These are phyloP conservation scores for Telenomus remus DNA, from an alignment of 1,140 invertebrate species.

Conservation along the genomic window DNA sequence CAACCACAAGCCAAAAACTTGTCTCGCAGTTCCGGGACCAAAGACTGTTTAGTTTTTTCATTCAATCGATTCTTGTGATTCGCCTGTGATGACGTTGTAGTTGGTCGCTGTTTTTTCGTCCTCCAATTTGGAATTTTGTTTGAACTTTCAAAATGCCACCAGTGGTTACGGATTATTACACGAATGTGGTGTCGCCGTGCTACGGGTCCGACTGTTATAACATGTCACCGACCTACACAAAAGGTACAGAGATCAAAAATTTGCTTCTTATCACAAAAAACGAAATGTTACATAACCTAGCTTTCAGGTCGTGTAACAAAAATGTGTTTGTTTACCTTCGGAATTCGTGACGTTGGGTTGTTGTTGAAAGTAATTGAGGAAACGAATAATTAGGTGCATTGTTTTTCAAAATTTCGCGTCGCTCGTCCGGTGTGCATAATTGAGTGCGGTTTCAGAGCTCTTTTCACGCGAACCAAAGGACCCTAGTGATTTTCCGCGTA, in stretches of 20 bases:
- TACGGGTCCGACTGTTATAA: slow-evolving; percentile 6
- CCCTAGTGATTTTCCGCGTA: slow-evolving; percentile 24
- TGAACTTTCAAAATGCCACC: slow-evolving; percentile 22
- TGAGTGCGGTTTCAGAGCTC: background rate
- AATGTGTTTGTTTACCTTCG: too few relatives aligned
- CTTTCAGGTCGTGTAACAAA: too few relatives aligned
- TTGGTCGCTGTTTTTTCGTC: background rate
- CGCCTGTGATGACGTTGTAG: background rate
- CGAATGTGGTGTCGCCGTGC: slow-evolving; percentile 7
- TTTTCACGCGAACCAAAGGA: slow-evolving; percentile 22
- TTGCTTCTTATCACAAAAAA: background rate
- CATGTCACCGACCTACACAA: background rate
- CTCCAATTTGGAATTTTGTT: background rate
- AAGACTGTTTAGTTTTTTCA: too few relatives aligned
- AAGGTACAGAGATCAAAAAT: slow-evolving; percentile 8
- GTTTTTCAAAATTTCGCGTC: slow-evolving; percentile 5
- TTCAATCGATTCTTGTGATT: background rate
- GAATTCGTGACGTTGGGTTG: too few relatives aligned
- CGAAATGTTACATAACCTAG: too few relatives aligned
- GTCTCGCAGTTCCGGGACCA: too few relatives aligned
- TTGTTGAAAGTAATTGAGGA: too few relatives aligned
- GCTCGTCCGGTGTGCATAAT: slow-evolving; percentile 11
- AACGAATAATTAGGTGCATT: slow-evolving; percentile 2
- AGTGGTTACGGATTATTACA: slow-evolving; percentile 32
- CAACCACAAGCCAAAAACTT: too few relatives aligned